These are phyloP conservation scores for Dicerorhinus sumatrensis DNA, from an alignment of 2,113 vertebrate genomes.

Conservation along the genomic window DNA sequence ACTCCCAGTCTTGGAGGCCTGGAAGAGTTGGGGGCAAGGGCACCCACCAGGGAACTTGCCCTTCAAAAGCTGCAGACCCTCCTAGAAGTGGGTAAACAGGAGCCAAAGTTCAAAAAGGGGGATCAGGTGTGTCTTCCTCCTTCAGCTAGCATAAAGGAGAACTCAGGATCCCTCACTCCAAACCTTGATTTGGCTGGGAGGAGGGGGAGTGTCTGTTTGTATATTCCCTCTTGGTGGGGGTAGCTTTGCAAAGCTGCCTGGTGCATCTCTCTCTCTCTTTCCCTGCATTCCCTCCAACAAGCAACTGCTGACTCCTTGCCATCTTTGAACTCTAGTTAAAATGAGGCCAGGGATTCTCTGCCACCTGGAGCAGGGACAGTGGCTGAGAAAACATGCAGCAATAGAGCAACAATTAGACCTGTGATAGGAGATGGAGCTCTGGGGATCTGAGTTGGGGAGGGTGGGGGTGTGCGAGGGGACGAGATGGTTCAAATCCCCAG, in stretches of 20 bases:
- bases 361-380: not conserved
- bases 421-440: not conserved
- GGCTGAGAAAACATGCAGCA: not conserved
- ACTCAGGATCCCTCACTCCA: not conserved
- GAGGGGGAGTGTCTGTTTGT: not conserved
- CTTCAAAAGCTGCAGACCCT: not conserved
- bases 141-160: not conserved
- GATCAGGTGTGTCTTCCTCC: not conserved
- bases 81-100: not conserved
- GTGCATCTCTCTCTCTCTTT: no score
- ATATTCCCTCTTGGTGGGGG: not conserved
- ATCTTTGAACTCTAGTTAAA: constrained; percentile 6
- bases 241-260: not conserved
- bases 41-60: not conserved
- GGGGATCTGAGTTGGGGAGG: not conserved
- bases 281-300: not conserved
- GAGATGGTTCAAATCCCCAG: not conserved
- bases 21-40: not conserved
- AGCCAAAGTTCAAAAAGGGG: constrained; percentile 65
- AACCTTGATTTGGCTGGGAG: not conserved
- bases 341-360: not conserved
- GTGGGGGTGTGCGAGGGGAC: not conserved
- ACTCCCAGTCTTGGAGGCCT: not conserved
- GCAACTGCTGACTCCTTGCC: not conserved
- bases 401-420: not conserved